Evolutionary conservation across 1,140 invertebrate genomes (phyloP).

Genomic region (Brachionus plicatilis): DNA sequence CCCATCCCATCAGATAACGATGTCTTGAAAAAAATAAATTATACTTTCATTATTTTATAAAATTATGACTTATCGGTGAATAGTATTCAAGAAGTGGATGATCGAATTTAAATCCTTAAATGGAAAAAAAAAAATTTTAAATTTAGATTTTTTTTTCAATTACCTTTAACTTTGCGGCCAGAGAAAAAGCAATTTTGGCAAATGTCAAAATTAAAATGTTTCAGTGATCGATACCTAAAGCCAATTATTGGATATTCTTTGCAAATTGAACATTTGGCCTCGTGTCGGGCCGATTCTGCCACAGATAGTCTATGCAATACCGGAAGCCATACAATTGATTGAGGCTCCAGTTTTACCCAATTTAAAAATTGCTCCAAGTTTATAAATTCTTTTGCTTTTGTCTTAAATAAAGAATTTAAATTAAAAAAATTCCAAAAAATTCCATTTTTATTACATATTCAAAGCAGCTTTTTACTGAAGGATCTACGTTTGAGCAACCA

Average conservation of each 20-base stretch:
- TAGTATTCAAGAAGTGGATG: conserved; percentile 98
- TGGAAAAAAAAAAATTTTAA: neutral
- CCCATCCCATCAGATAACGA: conserved; percentile 96
- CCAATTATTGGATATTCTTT: conserved; percentile 96
- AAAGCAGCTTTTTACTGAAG: conserved; percentile 92
- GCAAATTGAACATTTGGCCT: conserved; percentile 98
- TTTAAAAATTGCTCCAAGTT: conserved; percentile 67
- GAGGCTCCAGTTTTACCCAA: conserved; percentile 91
- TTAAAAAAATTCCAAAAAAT: neutral
- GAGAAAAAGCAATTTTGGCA: conserved; percentile 99
- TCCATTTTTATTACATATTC: conserved; percentile 48
- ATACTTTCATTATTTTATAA: neutral
- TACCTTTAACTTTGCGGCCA: conserved; percentile 76
- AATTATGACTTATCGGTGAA: neutral
- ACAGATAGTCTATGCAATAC: conserved; percentile 89
- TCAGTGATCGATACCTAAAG: conserved; percentile 91
- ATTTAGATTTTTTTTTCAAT: neutral
- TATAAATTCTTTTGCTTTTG: conserved; percentile 8
- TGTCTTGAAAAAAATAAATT: conserved; percentile 62
- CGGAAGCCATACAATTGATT: conserved; percentile 95
- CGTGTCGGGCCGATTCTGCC: conserved; percentile 87
- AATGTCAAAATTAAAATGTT: conserved; percentile 99
- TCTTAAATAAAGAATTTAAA: neutral
- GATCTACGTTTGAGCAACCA: conserved; percentile 97
- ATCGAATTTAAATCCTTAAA: conserved; percentile 81